Evolutionary conservation across 2,888 invertebrate species (phyloP), one percentile per base, ranked within the genome.

Genomic region (Stenodema calcarata): DNA sequence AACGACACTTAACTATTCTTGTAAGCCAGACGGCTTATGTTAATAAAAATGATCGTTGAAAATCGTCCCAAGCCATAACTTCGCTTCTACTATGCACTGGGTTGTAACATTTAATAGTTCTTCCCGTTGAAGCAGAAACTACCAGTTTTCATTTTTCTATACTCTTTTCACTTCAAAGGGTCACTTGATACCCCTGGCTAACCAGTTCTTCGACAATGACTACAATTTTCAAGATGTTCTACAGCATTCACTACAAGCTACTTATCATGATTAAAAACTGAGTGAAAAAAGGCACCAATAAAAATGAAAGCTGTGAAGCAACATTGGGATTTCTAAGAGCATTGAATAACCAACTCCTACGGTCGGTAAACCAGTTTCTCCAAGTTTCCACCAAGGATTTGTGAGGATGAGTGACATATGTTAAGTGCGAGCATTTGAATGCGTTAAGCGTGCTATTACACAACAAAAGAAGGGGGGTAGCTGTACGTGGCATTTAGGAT

Each of bases 401-500:
- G 47, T 28, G 27, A 79, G 50, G 30, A 30, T 69, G 82, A 82
- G 69, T 69, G 82, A 82, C 82, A 69, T 70, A 82, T 82, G 82
- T 82, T 82, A 70, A 82, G 70, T 69, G 62, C 6, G 14, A 27
- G 18, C 62, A 69, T 82, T 82, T 44, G 70, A 70, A 82, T 82
- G 62, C 82, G 16, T 16, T 18, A 82, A 69, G 82, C 70, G 82
- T 69, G 82, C 70, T 35, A 70, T 82, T 82, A 35, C 82, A 69
- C 82, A 82, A 82, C 80, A 62, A 81, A 54, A 81, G 62, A 28
- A 30, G 11, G 80, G 54, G 54, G 50, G 23, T 50, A 23, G 47
- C 54, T 54, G 54, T 11, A 69, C 28, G 69, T 69, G 82, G 82
- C 70, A 69, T 82, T 82, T 41, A 82, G 42, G 69, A 69, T 82